Percentiles rank a stretch among this genome's conserved stretches.
Evolutionary conservation across 2,113 vertebrate species (phyloP).

Genomic region (Neodontobutis hainanensis): DNA sequence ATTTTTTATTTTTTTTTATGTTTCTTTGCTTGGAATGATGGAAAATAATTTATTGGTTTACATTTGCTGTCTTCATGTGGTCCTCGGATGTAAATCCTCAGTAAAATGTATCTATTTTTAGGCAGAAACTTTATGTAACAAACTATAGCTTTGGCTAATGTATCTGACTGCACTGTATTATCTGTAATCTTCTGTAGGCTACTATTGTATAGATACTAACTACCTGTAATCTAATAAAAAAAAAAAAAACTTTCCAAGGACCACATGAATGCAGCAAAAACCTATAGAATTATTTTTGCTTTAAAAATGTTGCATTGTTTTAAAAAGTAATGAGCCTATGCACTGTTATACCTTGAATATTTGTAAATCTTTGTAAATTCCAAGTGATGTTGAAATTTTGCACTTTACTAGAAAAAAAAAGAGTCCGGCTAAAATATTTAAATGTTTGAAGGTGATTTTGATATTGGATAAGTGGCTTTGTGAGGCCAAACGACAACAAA

Average conservation of each 20-base stretch:
- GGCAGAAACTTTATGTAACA: no score
- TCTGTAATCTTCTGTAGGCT: no score
- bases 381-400: constrained; percentile 43
- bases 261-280: no score
- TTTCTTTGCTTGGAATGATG: constrained; percentile 43
- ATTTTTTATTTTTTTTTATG: constrained; percentile 4
- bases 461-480: constrained; percentile 38
- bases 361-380: constrained; percentile 35
- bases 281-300: constrained; percentile 31
- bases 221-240: no score
- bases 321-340: constrained; percentile 47
- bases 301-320: constrained; percentile 37
- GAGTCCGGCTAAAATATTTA: constrained; percentile 29
- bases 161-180: no score
- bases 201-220: no score
- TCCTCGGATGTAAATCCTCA: no score
- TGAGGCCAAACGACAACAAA: constrained; percentile 35
- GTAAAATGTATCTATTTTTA: no score
- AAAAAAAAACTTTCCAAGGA: no score
- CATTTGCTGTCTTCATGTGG: constrained; percentile 16
- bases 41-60: constrained; percentile 6
- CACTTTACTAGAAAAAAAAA: constrained; percentile 59
- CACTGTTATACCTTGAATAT: constrained; percentile 20
- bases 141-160: no score
- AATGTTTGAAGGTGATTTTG: constrained; percentile 44